These are phyloP conservation scores for Rhynchopsitta pachyrhyncha DNA, from an alignment of 2,113 vertebrate genomes.

Conservation along the genomic window DNA sequence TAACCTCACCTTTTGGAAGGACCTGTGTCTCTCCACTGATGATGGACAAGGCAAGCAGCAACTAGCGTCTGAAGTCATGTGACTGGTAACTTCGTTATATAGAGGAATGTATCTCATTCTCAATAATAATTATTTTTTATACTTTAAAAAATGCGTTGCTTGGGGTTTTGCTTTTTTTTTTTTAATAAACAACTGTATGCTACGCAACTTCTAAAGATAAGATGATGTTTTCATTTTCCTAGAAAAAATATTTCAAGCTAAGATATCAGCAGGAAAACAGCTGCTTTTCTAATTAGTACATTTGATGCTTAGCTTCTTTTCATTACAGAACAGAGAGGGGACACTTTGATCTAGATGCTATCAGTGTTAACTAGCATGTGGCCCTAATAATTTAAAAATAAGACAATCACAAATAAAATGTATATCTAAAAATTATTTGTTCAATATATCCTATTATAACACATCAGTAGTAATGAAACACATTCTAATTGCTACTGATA, in stretches of 20 bases:
- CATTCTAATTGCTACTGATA: background rate
- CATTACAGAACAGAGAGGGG: background rate
- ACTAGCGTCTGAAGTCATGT: background rate
- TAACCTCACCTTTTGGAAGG: background rate
- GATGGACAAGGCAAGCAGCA: background rate
- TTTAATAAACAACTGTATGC: background rate
- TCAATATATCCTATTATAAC: background rate
- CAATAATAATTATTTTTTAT: background rate
- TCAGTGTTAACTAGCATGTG: background rate
- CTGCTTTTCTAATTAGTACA: slow-evolving; percentile 24
- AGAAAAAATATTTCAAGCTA: slow-evolving; percentile 8
- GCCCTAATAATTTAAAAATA: background rate
- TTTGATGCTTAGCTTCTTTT: slow-evolving; percentile 23
- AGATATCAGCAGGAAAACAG: slow-evolving; percentile 24
- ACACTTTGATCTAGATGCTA: slow-evolving; percentile 3
- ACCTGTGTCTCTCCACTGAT: background rate
- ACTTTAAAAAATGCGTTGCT: background rate
- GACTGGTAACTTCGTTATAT: background rate
- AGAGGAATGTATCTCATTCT: background rate
- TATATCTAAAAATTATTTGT: background rate
- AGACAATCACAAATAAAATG: background rate
- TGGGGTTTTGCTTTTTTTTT: background rate
- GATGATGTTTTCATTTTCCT: background rate
- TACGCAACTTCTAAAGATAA: background rate
- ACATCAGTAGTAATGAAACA: background rate